phyloP scores from a whole-genome alignment of 2,113 vertebrate genomes.

The Catagonus wagneri region DNA sequence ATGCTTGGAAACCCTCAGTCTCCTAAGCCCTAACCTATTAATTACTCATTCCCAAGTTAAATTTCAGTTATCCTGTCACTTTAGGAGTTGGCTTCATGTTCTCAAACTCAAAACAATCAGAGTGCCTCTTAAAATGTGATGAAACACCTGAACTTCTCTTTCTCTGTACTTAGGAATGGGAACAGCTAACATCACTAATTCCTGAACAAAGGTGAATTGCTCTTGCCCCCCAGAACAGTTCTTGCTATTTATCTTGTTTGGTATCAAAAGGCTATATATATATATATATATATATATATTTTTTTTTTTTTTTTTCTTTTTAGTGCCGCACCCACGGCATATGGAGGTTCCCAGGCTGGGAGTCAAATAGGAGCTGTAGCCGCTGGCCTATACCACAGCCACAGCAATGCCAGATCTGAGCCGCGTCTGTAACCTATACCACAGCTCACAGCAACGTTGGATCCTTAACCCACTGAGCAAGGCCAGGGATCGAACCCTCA shows the following conservation, averaged over 20 bases:
- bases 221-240: slow-evolving; percentile 3
- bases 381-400: too few relatives aligned
- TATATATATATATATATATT: too few relatives aligned
- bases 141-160: slow-evolving; percentile 38
- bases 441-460: too few relatives aligned
- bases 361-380: too few relatives aligned
- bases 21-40: slow-evolving; percentile 49
- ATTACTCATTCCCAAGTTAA: slow-evolving; percentile 52
- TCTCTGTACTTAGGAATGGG: neutral
- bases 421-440: too few relatives aligned
- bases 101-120: slow-evolving; percentile 50
- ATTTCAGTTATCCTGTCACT: slow-evolving; percentile 44
- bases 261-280: neutral
- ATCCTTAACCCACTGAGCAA: too few relatives aligned
- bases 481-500: too few relatives aligned
- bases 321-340: too few relatives aligned
- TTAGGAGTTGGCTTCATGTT: slow-evolving; percentile 50
- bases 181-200: slow-evolving; percentile 19
- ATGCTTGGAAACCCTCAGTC: slow-evolving; percentile 31
- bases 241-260: neutral
- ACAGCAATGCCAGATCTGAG: too few relatives aligned
- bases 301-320: too few relatives aligned
- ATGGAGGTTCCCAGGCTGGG: too few relatives aligned
- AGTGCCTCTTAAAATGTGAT: slow-evolving; percentile 44
- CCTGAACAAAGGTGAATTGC: slow-evolving; percentile 34